A percentile compares a stretch with the other conserved stretches of the same genome.
These are phyloP conservation scores for Drusus annulatus DNA, from an alignment of 1,140 invertebrate genomes.

Conservation along the genomic window DNA sequence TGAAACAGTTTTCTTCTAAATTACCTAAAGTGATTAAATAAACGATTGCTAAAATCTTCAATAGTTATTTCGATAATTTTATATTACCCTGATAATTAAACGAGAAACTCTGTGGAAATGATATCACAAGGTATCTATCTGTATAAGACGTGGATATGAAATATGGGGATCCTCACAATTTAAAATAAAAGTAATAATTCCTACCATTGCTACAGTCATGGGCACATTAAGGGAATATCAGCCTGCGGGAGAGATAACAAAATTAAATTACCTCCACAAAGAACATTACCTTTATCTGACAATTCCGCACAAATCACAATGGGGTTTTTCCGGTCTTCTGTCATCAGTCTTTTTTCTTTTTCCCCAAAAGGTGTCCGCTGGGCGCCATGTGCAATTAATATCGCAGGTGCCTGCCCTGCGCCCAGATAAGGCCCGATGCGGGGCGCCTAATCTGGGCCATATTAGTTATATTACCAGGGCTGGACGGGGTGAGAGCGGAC, in stretches of 20 bases:
- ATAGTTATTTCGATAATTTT: no score
- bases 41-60: no score
- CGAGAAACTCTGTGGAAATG: background rate
- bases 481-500: background rate
- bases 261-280: slow-evolving; percentile 27
- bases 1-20: no score
- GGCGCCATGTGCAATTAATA: slow-evolving; percentile 43
- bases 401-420: slow-evolving; percentile 37
- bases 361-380: slow-evolving; percentile 35
- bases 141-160: background rate
- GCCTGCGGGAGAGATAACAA: slow-evolving; percentile 3
- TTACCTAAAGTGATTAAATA: no score
- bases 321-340: slow-evolving; percentile 31
- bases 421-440: slow-evolving; percentile 22
- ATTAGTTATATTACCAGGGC: slow-evolving; percentile 38
- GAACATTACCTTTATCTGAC: slow-evolving; percentile 45
- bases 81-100: background rate
- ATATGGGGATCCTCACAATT: background rate
- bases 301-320: slow-evolving; percentile 43
- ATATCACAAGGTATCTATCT: background rate
- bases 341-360: slow-evolving; percentile 37
- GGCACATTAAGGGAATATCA: slow-evolving; percentile 33
- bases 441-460: slow-evolving; percentile 46
- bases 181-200: background rate
- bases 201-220: background rate